phyloP scores from a whole-genome alignment of 2,113 vertebrate species.

The Numenius arquata region DNA sequence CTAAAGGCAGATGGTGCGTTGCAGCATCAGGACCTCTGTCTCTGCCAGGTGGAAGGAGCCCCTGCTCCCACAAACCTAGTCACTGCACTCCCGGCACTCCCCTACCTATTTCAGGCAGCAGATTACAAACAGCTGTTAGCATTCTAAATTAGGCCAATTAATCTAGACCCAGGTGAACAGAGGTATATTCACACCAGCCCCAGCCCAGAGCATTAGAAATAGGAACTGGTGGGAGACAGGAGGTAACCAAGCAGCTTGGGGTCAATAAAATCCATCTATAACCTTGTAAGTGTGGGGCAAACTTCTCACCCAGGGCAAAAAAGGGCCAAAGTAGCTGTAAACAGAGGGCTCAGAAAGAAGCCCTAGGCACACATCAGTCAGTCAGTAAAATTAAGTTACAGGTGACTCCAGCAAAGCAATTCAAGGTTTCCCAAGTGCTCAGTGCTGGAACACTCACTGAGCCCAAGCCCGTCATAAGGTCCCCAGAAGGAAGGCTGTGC shows the following conservation, averaged over 20 bases:
- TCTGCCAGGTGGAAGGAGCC: fast-evolving
- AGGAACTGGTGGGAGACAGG: background rate
- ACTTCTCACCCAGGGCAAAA: fast-evolving
- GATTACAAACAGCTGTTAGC: background rate
- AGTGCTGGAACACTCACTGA: background rate
- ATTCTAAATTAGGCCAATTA: background rate
- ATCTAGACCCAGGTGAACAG: background rate
- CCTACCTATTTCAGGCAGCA: background rate
- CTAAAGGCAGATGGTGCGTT: fast-evolving
- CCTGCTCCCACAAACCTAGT: no score
- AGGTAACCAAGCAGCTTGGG: background rate
- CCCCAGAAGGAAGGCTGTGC: background rate
- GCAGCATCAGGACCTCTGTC: fast-evolving
- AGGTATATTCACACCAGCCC: background rate
- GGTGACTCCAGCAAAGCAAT: background rate
- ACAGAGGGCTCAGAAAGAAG: background rate
- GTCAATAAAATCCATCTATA: background rate
- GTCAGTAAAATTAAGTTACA: background rate
- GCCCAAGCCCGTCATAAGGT: fast-evolving
- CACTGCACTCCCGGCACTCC: fast-evolving
- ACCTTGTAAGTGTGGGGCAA: background rate
- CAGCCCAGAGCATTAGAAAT: background rate
- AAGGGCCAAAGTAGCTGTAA: background rate
- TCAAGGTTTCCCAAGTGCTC: background rate
- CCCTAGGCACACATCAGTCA: fast-evolving